These are phyloP conservation scores for Ondatra zibethicus DNA, from an alignment of 2,113 vertebrate species.

Conservation along the genomic window DNA sequence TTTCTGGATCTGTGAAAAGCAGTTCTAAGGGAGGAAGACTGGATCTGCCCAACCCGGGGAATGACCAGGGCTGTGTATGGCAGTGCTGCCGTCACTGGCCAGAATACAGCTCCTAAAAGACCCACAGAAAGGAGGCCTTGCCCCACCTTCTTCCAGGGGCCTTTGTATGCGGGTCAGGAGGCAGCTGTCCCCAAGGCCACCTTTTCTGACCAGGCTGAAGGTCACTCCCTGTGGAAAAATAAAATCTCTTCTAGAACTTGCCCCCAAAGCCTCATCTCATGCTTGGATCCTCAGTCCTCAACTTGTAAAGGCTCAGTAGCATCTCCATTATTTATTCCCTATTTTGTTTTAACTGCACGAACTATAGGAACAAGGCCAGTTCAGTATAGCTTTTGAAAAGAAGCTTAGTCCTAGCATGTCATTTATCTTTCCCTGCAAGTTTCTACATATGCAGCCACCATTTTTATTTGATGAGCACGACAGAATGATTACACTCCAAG, in stretches of 20 bases:
- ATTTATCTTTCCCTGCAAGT: neutral
- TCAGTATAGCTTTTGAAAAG: neutral
- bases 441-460: rapidly evolving
- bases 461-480: neutral
- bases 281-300: neutral
- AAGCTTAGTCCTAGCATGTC: no score
- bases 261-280: neutral
- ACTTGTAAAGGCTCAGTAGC: neutral
- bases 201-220: neutral
- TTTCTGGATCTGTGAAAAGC: neutral
- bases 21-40: neutral
- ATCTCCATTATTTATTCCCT: neutral
- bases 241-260: neutral
- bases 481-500: neutral
- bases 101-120: neutral
- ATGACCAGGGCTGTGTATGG: neutral
- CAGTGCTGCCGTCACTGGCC: neutral
- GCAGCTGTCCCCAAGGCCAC: neutral
- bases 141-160: neutral
- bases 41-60: neutral
- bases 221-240: neutral
- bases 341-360: neutral
- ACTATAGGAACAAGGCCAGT: no score
- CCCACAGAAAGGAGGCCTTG: neutral
- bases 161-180: neutral